Conservation (phyloP, 2,797 vertebrate genomes). For the Sibirionetta formosa region DNA sequence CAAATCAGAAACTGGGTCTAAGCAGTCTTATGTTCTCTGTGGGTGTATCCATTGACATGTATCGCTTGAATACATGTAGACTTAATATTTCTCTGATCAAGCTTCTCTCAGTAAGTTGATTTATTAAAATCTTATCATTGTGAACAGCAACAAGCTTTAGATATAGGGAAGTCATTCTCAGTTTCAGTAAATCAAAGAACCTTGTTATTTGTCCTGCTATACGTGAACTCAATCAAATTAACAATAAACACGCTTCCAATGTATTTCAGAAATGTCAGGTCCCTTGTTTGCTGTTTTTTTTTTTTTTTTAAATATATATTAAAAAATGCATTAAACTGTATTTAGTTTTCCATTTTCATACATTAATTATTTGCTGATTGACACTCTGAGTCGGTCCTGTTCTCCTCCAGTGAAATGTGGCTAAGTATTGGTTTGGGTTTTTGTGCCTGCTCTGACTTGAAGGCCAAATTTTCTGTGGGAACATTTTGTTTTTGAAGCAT, state of each 20-base stretch:
- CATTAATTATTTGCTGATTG: slow-evolving; percentile 74
- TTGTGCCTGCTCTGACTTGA: not conserved
- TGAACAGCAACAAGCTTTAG: slow-evolving; percentile 16
- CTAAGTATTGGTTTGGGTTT: rapidly evolving
- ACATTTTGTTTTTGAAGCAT: not conserved
- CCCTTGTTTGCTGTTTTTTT: not conserved
- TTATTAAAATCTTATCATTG: not conserved
- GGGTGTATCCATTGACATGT: not conserved
- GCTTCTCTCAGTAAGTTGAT: not conserved
- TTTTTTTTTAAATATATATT: not conserved
- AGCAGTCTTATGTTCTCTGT: not conserved
- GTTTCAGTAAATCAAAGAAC: slow-evolving; percentile 74
- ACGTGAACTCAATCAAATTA: slow-evolving; percentile 53
- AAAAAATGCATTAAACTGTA: slow-evolving; percentile 65
- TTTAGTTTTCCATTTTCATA: slow-evolving; percentile 67
- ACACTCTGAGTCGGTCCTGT: slow-evolving; percentile 59
- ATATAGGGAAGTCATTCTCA: not conserved
- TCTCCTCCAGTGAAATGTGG: slow-evolving; percentile 31
- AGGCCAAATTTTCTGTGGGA: not conserved
- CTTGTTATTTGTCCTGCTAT: slow-evolving; percentile 71
- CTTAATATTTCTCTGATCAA: not conserved
- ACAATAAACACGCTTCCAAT: slow-evolving; percentile 31
- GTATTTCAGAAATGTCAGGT: slow-evolving; percentile 47
- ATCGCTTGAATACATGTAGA: not conserved
- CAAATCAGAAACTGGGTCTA: not conserved